Percentiles rank a stretch among this genome's conserved stretches.
phyloP scores from a whole-genome alignment of 2,888 invertebrate genomes.

The Caenorhabditis wallacei region DNA sequence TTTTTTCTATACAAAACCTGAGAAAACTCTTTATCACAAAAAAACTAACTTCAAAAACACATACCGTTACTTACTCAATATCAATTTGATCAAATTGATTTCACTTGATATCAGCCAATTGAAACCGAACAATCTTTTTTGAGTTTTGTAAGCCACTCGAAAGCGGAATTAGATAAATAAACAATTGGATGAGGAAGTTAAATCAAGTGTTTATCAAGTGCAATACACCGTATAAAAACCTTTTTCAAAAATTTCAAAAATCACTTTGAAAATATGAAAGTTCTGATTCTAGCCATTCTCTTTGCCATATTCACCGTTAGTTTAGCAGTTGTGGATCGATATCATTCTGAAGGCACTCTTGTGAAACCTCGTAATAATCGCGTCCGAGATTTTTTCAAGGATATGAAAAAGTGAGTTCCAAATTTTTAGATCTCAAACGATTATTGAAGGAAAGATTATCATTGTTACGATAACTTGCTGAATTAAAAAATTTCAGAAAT shows the following conservation, averaged over 20 bases:
- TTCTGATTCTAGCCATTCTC: neutral
- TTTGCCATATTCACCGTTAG: neutral
- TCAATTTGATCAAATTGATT: no score
- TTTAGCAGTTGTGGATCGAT: neutral
- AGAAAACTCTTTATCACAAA: no score
- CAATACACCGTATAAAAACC: neutral
- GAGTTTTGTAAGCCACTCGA: neutral
- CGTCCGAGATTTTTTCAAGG: neutral
- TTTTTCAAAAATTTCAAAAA: no score
- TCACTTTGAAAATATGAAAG: neutral
- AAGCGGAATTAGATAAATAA: neutral
- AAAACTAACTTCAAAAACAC: no score
- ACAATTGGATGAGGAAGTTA: constrained; percentile 10
- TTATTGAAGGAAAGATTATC: no score
- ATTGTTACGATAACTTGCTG: no score
- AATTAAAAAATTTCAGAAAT: neutral
- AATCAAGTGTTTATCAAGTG: constrained; percentile 4
- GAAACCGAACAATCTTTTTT: no score
- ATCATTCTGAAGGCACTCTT: neutral
- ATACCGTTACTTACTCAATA: no score
- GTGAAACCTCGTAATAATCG: neutral
- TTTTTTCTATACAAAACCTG: no score
- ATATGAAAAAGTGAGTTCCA: neutral
- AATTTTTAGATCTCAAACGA: neutral
- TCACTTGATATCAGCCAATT: no score